Conservation (phyloP, 2,113 vertebrate genomes). For the Lucifuga dentata region DNA sequence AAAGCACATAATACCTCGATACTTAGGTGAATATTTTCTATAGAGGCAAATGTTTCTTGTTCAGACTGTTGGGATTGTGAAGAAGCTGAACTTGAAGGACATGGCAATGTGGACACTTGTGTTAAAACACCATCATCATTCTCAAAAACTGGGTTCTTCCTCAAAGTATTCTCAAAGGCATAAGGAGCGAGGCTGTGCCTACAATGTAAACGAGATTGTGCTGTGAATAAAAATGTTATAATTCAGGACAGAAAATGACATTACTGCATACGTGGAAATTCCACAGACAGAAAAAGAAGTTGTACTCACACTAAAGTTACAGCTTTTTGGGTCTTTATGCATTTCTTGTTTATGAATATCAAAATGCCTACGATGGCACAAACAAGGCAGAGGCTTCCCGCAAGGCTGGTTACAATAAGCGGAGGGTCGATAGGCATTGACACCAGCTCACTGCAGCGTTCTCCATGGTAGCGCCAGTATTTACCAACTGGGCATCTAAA, state of each 20-base stretch:
- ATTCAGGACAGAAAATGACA: slow-evolving; percentile 32
- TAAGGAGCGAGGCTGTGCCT: slow-evolving; percentile 82
- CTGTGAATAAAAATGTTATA: slow-evolving; percentile 34
- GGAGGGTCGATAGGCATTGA: slow-evolving; percentile 80
- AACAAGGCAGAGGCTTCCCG: slow-evolving; percentile 83
- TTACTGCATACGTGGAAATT: neutral
- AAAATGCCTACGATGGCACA: slow-evolving; percentile 82
- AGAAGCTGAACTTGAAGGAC: slow-evolving; percentile 78
- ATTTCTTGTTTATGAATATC: slow-evolving; percentile 87
- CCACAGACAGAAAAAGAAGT: neutral
- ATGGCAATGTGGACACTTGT: slow-evolving; percentile 77
- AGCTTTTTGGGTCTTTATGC: slow-evolving; percentile 79
- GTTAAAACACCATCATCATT: slow-evolving; percentile 82
- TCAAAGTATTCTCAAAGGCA: slow-evolving; percentile 82
- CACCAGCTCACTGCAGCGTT: slow-evolving; percentile 85
- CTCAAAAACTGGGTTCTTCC: slow-evolving; percentile 87
- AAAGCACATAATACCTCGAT: slow-evolving; percentile 80
- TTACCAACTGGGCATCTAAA: slow-evolving; percentile 85
- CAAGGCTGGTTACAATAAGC: slow-evolving; percentile 75
- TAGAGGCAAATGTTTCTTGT: slow-evolving; percentile 76
- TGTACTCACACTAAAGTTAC: slow-evolving; percentile 85
- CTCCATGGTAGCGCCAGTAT: slow-evolving; percentile 84
- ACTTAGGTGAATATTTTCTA: slow-evolving; percentile 80
- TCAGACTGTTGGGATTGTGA: slow-evolving; percentile 78
- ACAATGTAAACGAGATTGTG: slow-evolving; percentile 79